Evolutionary conservation across 2,888 invertebrate species (phyloP).

Genomic region (Cephus sareptanus): DNA sequence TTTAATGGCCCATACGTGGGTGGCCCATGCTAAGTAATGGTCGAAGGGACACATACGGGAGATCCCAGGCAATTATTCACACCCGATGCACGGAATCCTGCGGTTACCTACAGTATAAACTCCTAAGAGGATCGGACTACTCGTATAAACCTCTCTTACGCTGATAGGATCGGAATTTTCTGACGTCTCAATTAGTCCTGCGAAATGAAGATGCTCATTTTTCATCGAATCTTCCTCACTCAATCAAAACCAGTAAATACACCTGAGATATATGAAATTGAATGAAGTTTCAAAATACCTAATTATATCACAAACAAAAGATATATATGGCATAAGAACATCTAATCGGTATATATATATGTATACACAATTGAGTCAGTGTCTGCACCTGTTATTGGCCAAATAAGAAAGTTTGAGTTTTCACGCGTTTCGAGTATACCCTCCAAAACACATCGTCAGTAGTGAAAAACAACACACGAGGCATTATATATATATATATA

Average conservation of each 20-base stretch:
- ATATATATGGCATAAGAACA: neutral
- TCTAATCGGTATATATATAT: neutral
- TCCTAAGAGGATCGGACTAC: slow-evolving; percentile 4
- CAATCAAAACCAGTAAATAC: neutral
- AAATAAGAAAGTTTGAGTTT: neutral
- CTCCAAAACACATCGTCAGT: neutral
- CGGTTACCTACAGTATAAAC: neutral
- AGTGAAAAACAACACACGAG: neutral
- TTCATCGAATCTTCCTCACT: neutral
- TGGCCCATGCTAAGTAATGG: neutral
- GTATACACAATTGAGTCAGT: neutral
- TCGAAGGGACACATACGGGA: neutral
- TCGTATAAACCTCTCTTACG: neutral
- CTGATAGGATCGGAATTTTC: slow-evolving; percentile 23
- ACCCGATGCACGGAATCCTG: neutral
- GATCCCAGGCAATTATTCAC: slow-evolving; percentile 2
- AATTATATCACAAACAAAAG: neutral
- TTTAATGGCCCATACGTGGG: neutral
- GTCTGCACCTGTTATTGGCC: neutral
- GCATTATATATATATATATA: neutral
- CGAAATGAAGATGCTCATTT: neutral
- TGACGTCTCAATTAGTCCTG: slow-evolving; percentile 18
- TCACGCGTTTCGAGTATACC: neutral
- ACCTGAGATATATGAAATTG: neutral
- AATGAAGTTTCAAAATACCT: neutral